Conservation (phyloP, 2,797 vertebrate species). For the Hydrolagus colliei region DNA sequence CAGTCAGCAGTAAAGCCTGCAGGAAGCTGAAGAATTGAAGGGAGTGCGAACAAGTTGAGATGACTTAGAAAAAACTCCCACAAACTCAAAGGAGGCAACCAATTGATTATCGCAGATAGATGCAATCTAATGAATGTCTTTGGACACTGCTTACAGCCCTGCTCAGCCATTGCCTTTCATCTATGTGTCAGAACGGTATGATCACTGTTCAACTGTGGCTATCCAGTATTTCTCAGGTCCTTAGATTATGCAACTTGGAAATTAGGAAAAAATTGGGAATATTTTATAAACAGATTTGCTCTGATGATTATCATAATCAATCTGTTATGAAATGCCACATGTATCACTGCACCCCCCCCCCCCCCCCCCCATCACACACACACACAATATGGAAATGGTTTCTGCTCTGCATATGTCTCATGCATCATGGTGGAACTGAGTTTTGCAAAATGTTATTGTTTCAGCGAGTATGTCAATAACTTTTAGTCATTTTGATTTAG, state of each 20-base stretch:
- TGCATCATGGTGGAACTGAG: not conserved
- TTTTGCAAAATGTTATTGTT: not conserved
- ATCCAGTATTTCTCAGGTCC: not conserved
- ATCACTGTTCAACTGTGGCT: not conserved
- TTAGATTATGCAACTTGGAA: not conserved
- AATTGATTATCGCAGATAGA: constrained; percentile 51
- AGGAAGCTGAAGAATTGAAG: constrained; percentile 47
- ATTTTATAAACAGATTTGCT: no score
- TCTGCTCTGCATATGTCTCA: not conserved
- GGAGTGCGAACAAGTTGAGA: constrained; percentile 49
- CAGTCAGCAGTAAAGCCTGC: constrained; percentile 49
- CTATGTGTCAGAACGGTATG: not conserved
- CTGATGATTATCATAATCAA: no score
- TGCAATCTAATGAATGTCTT: constrained; percentile 50
- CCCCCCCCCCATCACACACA: no score
- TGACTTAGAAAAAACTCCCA: constrained; percentile 55
- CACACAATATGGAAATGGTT: no score
- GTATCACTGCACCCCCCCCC: not conserved
- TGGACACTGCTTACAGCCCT: constrained; percentile 5
- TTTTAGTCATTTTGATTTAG: not conserved
- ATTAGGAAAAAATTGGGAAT: not conserved
- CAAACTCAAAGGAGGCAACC: constrained; percentile 46
- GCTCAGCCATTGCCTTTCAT: not conserved
- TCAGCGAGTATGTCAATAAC: not conserved
- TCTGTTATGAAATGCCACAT: not conserved